Evolutionary conservation across 2,797 vertebrate genomes (phyloP).

Genomic region (Ptychadena robeensis): DNA sequence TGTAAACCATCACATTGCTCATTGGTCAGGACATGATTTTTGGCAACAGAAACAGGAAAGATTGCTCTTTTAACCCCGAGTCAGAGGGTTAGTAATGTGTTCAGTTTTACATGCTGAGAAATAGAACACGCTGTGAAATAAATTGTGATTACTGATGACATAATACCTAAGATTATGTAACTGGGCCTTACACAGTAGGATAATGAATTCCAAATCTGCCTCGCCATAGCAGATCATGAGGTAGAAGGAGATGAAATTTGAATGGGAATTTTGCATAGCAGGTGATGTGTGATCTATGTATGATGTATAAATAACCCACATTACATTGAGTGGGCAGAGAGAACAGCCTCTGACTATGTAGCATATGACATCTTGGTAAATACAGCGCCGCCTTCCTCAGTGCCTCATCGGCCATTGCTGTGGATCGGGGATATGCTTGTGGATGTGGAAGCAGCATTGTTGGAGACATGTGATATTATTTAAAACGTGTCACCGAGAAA

Average conservation of each 20-base stretch:
- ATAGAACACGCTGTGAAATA: too few species aligned
- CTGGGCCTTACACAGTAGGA: background rate
- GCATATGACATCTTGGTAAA: background rate
- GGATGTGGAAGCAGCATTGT: constrained; percentile 13
- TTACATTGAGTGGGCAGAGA: background rate
- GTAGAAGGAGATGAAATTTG: background rate
- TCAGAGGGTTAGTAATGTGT: too few species aligned
- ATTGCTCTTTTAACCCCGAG: too few species aligned
- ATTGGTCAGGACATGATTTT: too few species aligned
- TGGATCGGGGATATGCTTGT: background rate
- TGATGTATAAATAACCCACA: background rate
- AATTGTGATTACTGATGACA: too few species aligned
- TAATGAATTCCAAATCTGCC: background rate
- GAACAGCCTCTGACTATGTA: background rate
- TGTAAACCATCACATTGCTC: too few species aligned
- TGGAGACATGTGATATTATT: constrained; percentile 12
- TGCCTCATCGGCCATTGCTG: constrained; percentile 8
- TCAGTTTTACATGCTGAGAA: too few species aligned
- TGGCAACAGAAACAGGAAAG: too few species aligned
- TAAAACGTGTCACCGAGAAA: background rate
- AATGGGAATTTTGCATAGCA: background rate
- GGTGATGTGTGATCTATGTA: background rate
- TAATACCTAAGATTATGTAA: too few species aligned
- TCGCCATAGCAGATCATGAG: background rate
- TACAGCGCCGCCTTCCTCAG: background rate